Evolutionary conservation across 2,797 vertebrate genomes (phyloP).

Genomic region (Gouania willdenowi): DNA sequence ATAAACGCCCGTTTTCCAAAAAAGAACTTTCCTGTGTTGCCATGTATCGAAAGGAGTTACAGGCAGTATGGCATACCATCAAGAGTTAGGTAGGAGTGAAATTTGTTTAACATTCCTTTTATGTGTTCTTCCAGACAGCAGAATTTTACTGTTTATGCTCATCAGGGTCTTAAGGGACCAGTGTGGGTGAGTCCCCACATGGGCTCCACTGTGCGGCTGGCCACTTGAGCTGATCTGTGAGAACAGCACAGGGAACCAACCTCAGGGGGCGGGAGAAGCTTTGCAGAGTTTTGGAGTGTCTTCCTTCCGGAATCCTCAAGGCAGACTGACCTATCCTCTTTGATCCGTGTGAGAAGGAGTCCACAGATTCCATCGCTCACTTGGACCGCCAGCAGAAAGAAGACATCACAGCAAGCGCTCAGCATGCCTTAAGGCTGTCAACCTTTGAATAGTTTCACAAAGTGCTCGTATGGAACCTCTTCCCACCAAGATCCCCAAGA

Average conservation of each 20-base stretch:
- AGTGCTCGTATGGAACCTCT: constrained; percentile 95
- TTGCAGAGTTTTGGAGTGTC: constrained; percentile 93
- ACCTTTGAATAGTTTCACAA: constrained; percentile 98
- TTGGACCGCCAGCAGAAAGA: constrained; percentile 95
- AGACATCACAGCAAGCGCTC: constrained; percentile 94
- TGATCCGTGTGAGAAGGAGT: constrained; percentile 98
- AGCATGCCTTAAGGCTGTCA: constrained; percentile 92
- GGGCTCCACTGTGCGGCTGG: constrained; percentile 95
- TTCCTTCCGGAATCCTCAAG: constrained; percentile 96
- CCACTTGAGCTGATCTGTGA: constrained; percentile 95
- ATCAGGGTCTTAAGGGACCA: constrained; percentile 94
- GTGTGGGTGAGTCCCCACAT: constrained; percentile 89
- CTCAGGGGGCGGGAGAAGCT: constrained; percentile 96
- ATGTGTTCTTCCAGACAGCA: too few species aligned
- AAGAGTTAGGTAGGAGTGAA: too few species aligned
- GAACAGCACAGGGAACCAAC: constrained; percentile 94
- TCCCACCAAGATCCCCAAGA: constrained; percentile 95
- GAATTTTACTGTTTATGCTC: too few species aligned
- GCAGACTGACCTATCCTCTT: constrained; percentile 92
- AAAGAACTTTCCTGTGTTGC: too few species aligned
- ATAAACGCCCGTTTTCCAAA: too few species aligned
- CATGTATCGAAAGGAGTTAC: too few species aligned
- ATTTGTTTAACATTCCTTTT: too few species aligned
- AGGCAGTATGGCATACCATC: too few species aligned
- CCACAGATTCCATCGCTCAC: constrained; percentile 92